These are phyloP conservation scores for Eupithecia abbreviata DNA, from an alignment of 2,888 invertebrate genomes.

Conservation along the genomic window DNA sequence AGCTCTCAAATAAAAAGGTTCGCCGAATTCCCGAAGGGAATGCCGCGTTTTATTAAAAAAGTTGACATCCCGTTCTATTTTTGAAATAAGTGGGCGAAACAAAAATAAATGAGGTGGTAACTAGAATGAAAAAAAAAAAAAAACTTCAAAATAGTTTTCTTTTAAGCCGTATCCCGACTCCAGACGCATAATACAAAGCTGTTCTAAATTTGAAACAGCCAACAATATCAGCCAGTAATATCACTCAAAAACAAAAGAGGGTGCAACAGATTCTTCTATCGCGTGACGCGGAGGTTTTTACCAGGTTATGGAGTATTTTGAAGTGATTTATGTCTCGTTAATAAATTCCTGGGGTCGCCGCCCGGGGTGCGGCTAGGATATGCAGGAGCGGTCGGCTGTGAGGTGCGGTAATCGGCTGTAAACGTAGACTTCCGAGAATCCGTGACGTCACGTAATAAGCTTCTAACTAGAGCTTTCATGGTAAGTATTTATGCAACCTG, in stretches of 20 bases:
- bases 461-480: background rate
- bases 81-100: slow-evolving; percentile 11
- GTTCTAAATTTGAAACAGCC: slow-evolving; percentile 17
- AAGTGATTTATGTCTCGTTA: slow-evolving; percentile 66
- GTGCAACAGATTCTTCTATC: slow-evolving; percentile 59
- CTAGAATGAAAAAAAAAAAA: background rate
- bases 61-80: slow-evolving; percentile 33
- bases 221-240: slow-evolving; percentile 44
- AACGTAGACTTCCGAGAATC: slow-evolving; percentile 23
- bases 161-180: background rate
- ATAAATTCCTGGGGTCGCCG: slow-evolving; percentile 73
- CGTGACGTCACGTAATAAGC: slow-evolving; percentile 13
- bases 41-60: slow-evolving; percentile 34
- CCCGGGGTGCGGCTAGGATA: slow-evolving; percentile 57
- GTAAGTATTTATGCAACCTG: background rate
- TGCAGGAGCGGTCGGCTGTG: slow-evolving; percentile 54
- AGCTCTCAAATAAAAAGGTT: slow-evolving; percentile 36
- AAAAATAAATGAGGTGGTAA: background rate
- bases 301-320: slow-evolving; percentile 55
- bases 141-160: background rate
- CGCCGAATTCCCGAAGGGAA: slow-evolving; percentile 32
- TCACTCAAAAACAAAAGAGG: slow-evolving; percentile 57
- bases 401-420: slow-evolving; percentile 54
- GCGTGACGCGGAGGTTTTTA: slow-evolving; percentile 59
- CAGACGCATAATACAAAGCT: background rate